Conservation (phyloP, 2,888 invertebrate species). For the Eupithecia subfuscata region DNA sequence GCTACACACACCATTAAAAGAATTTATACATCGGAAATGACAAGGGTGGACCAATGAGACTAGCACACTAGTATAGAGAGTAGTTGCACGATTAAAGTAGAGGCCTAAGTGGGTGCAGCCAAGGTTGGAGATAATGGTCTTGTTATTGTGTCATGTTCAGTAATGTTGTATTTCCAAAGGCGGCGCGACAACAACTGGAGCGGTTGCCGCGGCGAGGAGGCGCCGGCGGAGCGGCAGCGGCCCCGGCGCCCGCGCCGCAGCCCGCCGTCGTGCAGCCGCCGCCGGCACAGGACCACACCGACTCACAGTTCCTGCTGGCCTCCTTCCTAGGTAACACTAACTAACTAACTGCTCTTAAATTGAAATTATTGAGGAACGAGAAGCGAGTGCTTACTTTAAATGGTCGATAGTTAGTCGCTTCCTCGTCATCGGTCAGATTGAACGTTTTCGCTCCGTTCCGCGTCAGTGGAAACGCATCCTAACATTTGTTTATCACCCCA, state of each 20-base stretch:
- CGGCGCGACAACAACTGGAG: slow-evolving; percentile 94
- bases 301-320: slow-evolving; percentile 72
- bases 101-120: background rate
- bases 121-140: background rate
- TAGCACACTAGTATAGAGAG: no score
- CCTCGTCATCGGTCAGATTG: no score
- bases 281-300: slow-evolving; percentile 62
- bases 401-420: background rate
- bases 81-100: no score
- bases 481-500: slow-evolving; percentile 35
- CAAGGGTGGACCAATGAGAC: no score
- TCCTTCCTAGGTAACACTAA: slow-evolving; percentile 65
- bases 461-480: background rate
- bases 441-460: no score
- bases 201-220: slow-evolving; percentile 92
- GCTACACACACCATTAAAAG: no score
- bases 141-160: background rate
- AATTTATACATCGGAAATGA: no score
- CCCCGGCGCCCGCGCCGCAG: slow-evolving; percentile 77
- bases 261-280: slow-evolving; percentile 68
- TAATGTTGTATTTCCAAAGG: slow-evolving; percentile 73
- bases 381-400: background rate
- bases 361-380: background rate
- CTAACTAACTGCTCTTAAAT: background rate
- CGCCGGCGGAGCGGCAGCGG: slow-evolving; percentile 81